Conservation (phyloP, 2,797 vertebrate species). For the Macropus fuliginosus region DNA sequence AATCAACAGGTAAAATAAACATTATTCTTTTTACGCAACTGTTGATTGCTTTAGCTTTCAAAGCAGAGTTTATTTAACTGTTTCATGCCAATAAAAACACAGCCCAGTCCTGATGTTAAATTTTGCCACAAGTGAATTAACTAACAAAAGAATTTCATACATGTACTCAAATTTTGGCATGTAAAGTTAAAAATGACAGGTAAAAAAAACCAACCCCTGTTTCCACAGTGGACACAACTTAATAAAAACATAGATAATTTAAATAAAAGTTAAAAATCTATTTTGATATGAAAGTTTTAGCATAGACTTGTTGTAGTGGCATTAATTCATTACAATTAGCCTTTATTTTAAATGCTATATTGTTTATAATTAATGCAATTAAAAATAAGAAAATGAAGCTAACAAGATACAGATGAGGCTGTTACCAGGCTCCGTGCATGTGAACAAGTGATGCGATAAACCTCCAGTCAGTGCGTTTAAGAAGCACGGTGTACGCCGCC, state of each 20-base stretch:
- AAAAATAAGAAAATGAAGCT: conserved; percentile 83
- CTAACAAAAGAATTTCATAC: conserved; percentile 84
- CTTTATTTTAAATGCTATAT: conserved; percentile 78
- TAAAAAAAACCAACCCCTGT: conserved; percentile 66
- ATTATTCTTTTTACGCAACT: conserved; percentile 42
- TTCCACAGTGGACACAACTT: conserved; percentile 63
- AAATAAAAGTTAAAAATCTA: conserved; percentile 74
- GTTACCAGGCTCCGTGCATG: conserved; percentile 93
- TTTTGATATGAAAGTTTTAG: conserved; percentile 69
- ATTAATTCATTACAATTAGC: conserved; percentile 74
- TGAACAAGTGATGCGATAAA: conserved; percentile 86
- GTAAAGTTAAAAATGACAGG: conserved; percentile 73
- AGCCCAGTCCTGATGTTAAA: conserved; percentile 76
- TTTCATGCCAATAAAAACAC: conserved; percentile 80
- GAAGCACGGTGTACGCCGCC: conserved; percentile 82
- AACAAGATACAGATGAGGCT: conserved; percentile 89
- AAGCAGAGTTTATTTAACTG: conserved; percentile 77
- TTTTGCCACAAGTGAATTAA: conserved; percentile 82
- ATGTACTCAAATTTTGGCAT: conserved; percentile 72
- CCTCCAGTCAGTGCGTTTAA: conserved; percentile 93
- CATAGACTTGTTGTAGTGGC: conserved; percentile 68
- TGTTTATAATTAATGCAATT: conserved; percentile 85
- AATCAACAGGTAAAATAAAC: conserved; percentile 15
- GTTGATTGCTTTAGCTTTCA: conserved; percentile 65
- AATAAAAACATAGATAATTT: conserved; percentile 72